Base-by-base conservation (phyloP, 2,113 vertebrate genomes). In the Gambusia affinis region DNA sequence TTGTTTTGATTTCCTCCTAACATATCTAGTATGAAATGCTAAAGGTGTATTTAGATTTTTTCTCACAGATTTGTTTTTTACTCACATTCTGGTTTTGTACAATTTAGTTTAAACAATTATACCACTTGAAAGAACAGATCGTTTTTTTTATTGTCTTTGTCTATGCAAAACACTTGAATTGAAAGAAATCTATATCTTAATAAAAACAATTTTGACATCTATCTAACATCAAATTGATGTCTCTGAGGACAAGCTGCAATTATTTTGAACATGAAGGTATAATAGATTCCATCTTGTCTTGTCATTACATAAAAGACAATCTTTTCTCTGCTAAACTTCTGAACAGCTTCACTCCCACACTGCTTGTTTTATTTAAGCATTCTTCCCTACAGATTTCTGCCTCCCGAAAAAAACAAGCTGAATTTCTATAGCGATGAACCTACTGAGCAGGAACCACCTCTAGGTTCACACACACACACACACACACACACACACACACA, bases 351-450 rank as follows among this genome's bases (percentile, higher is more conserved):
- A 73, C 79, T 88, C 89, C 85, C 85, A 88, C 72, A 72, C 81
- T 70, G 72, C 78, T 73, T 66, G 29, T 76, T 37, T 39, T 73
- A 60, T 83, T 85, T 84, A 88, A 84, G 86, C 79, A 84, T 82
- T 79, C 78, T 73, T 63, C 78, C 76, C 76, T n/a, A 10, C 5
- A 27, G 73, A 30, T 68, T 78, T 64, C 51, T 67, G 30, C 60
- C 80, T 30, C 73, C 75, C 65, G 30, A 11, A 72, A 66, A 82
- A 35, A 75, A 39, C 39, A 75, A 75, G 74, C 75, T 60, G 69
- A 83, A 73, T 87, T 81, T 88, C 64, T 75, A 11, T 2, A 69
- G 69, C 82, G 24, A 57, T 57, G 22, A 57, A 57, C 83, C 74
- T 62, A 76, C 76, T 61, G 76, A 82, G 81, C 63, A 72, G 85